Evolutionary conservation across 2,113 vertebrate genomes (phyloP).

Genomic region (Pontoporia blainvillei): DNA sequence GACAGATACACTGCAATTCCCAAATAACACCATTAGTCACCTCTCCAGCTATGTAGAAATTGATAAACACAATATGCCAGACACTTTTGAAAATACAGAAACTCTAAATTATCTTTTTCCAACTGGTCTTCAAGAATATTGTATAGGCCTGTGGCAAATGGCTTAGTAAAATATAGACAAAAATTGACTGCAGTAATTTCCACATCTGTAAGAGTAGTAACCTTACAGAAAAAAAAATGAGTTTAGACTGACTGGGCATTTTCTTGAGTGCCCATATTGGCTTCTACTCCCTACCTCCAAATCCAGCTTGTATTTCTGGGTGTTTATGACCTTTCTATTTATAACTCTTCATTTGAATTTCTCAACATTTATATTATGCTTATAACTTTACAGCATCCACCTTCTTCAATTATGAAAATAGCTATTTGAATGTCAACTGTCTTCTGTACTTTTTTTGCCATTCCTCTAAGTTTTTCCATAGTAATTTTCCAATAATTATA

Average conservation of each 20-base stretch:
- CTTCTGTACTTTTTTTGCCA: neutral
- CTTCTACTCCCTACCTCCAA: neutral
- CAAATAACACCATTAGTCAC: constrained; percentile 1
- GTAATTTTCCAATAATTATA: neutral
- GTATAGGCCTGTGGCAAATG: neutral
- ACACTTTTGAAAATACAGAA: neutral
- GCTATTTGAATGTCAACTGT: neutral
- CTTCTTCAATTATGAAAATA: neutral
- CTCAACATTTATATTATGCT: neutral
- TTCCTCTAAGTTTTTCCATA: neutral
- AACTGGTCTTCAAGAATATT: neutral
- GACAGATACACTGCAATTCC: neutral
- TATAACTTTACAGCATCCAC: neutral
- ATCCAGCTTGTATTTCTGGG: neutral
- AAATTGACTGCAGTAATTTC: neutral
- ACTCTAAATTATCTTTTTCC: neutral
- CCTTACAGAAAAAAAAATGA: neutral
- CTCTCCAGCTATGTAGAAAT: neutral
- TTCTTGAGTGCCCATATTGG: neutral
- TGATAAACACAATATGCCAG: neutral
- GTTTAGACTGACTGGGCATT: neutral
- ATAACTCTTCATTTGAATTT: neutral
- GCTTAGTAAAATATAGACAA: neutral
- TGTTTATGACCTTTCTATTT: neutral
- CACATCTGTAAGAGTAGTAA: neutral